Evolutionary conservation across 2,797 vertebrate genomes (phyloP), one percentile per base, ranked within the genome.

Genomic region (Sylvia borin): DNA sequence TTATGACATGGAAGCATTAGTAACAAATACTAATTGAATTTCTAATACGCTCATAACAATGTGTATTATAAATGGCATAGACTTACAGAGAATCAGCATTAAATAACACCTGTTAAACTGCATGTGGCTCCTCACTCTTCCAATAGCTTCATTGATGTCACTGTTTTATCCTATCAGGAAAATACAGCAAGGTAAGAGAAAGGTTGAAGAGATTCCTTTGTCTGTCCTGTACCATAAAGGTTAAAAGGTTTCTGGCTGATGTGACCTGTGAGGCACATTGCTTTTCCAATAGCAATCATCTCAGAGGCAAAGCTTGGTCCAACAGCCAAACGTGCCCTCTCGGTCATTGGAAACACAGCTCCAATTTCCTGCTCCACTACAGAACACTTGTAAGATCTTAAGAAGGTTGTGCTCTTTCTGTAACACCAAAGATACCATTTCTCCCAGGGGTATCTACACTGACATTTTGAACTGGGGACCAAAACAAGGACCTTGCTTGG

Each of bases 11-110:
- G 70, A 74, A 93, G 51, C 43, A 58, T 74, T 80, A 75, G 47
- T 61, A 96, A 81, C 50, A 92, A 93, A 90, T 78, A 70, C 29
- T 92, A 95, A 94, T 62, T 88, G 76, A 72, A 83, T 85, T 36
- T 85, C 50, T 88, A 66, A 80, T 38, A 32, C 4, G 4, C 54
- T 94, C 7, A 25, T 80, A 92, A 88, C 27, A 61, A 47, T 80
- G 61, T 4, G 0, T 61, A 16, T 91, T 88, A 76, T 65, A 84
- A 92, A 77, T 68, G 47, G 27, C 54, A 77, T 10, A 40, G 38
- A 58, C 22, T 64, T 79, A 61, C 14, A 85, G 53, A 27, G 54
- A 78, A 82, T 90, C 5, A 1, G 19, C 16, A 36, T 82, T 74
- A 88, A 81, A 50, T 55, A 86, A 60, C 21, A 88, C 21, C 24